Base-by-base conservation (phyloP, 1,140 invertebrate genomes). In the Bombus waltoni region DNA sequence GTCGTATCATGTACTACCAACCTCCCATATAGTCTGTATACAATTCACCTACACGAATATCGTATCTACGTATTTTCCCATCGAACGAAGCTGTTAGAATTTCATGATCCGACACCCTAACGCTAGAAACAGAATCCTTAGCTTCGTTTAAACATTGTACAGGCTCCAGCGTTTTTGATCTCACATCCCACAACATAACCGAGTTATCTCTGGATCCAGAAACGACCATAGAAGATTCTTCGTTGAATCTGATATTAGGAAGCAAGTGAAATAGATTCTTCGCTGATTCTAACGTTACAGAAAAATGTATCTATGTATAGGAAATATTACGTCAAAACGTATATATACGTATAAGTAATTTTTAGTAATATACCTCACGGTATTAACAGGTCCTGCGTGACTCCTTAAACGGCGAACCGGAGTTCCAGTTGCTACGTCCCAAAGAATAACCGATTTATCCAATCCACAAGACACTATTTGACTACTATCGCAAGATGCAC, bases 121-220 rank as follows among this genome's bases (percentile, higher is more conserved):
- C 94, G 15, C 97, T 97, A 18, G 98, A 99, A 68, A 99, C 97
- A 90, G 97, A 97, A 94, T 99, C 99, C 94, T 98, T 99, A 0
- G 98, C 98, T 93, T 99, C 98, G 94, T 97, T 97, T 90, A 99
- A 95, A 59, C 97, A 96, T 95, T 99, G 97, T 76, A 98, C 96
- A 3, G 98, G 97, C 81, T 98, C 97, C 74, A 96, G 95, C 65
- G 96, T 96, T 88, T 96, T 96, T 42, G 97, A 97, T 83, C 97
- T 96, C 44, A 97, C 95, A 94, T 99, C 99, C 98, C 98, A 99
- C 92, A 97, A 97, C 95, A 97, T 97, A 3, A 99, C 97, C 0
- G 97, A 97, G 93, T 99, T 98, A 94, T 99, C 99, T 62, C 98
- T 96, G 40, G 98, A 98, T 9, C 98, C 99, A 78, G 99, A 99